A percentile compares a stretch with the other conserved stretches of the same genome.
Evolutionary conservation across 2,797 vertebrate genomes (phyloP).

Genomic region (Periparus ater): DNA sequence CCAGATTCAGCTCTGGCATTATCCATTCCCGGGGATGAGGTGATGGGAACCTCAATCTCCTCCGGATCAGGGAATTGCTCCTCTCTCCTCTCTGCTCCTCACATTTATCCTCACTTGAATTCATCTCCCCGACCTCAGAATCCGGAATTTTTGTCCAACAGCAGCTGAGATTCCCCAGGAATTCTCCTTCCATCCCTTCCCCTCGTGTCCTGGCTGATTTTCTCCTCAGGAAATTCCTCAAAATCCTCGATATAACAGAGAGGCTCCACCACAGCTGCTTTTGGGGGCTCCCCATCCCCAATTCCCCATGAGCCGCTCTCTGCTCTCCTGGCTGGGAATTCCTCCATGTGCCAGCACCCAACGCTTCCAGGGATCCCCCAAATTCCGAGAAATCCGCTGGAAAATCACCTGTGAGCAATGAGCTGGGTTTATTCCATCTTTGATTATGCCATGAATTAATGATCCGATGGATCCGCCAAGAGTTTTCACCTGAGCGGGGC

Average conservation of each 20-base stretch:
- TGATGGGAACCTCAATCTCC: neutral
- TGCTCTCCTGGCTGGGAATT: neutral
- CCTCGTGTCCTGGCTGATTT: rapidly evolving
- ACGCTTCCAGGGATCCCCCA: neutral
- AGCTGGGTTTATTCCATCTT: neutral
- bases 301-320: neutral
- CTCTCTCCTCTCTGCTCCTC: neutral
- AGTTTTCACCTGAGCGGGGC: neutral
- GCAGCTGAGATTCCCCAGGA: neutral
- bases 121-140: neutral
- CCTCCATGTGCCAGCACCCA: neutral
- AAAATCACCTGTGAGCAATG: neutral
- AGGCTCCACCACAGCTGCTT: neutral
- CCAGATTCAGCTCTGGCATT: neutral
- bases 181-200: neutral
- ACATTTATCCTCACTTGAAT: neutral
- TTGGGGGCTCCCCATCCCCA: neutral
- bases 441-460: neutral
- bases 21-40: neutral
- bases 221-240: neutral
- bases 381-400: neutral
- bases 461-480: neutral
- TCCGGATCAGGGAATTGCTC: neutral
- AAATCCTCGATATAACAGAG: neutral
- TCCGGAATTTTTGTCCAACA: neutral